These are phyloP conservation scores for Scaptomyza graminum DNA, from an alignment of 1,140 invertebrate species.

Conservation along the genomic window DNA sequence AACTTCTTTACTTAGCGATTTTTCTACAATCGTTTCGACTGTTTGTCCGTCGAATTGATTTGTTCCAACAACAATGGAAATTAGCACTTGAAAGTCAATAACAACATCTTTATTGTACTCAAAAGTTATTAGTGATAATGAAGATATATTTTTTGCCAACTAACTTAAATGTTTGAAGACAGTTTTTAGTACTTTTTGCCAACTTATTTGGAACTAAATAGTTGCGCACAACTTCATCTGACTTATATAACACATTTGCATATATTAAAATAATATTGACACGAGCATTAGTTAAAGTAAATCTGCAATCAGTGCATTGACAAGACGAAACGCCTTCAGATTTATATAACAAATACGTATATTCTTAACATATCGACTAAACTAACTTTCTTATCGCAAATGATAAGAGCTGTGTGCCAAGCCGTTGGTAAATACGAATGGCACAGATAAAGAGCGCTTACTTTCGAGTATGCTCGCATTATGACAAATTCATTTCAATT, in stretches of 20 bases:
- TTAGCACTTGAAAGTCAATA: constrained; percentile 49
- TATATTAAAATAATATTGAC: constrained; percentile 8
- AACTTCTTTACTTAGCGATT: constrained; percentile 31
- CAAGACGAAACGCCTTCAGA: constrained; percentile 33
- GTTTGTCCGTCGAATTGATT: constrained; percentile 30
- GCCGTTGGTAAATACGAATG: constrained; percentile 39
- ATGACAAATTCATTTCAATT: constrained; percentile 49
- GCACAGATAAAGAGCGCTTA: constrained; percentile 51
- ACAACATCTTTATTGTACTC: constrained; percentile 4
- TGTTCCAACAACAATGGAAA: constrained; percentile 35
- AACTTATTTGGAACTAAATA: background rate
- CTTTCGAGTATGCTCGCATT: constrained; percentile 48
- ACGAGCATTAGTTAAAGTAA: constrained; percentile 20
- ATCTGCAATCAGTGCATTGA: constrained; percentile 30
- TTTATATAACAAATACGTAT: constrained; percentile 9
- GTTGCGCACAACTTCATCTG: no score
- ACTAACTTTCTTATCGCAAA: constrained; percentile 20
- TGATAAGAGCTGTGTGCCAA: constrained; percentile 32
- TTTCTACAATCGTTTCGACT: background rate
- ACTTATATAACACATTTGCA: background rate
- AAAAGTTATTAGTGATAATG: no score
- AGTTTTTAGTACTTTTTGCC: no score
- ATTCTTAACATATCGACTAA: constrained; percentile 7
- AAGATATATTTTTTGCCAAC: background rate
- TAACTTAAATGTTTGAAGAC: background rate